Conservation (phyloP, 2,797 vertebrate genomes). For the Neosalanx taihuensis region DNA sequence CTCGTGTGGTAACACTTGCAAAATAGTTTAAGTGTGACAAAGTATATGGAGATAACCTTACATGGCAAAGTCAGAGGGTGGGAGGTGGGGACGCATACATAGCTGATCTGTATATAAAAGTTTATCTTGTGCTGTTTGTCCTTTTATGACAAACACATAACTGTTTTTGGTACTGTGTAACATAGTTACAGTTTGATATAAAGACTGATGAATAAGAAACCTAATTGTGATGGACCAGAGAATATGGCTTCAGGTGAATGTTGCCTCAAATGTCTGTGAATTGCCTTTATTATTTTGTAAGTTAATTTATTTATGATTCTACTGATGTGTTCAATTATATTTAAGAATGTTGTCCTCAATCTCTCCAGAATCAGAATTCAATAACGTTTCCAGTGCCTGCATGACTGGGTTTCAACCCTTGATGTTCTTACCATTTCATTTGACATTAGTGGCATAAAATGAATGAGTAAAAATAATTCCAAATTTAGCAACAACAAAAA, state of each 20-base stretch:
- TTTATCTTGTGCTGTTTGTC: constrained; percentile 49
- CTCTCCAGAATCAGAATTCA: not conserved
- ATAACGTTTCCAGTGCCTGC: not conserved
- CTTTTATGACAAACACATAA: constrained; percentile 20
- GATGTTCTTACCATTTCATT: not conserved
- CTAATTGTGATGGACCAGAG: constrained; percentile 45
- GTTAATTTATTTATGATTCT: constrained; percentile 60
- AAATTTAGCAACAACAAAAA: not conserved
- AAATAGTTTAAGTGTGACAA: constrained; percentile 10
- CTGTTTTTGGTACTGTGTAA: constrained; percentile 19
- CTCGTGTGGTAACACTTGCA: constrained; percentile 13
- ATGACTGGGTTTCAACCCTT: not conserved
- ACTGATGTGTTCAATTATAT: constrained; percentile 39
- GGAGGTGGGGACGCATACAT: not conserved
- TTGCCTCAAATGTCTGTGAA: constrained; percentile 65
- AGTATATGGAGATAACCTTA: not conserved
- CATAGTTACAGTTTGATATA: constrained; percentile 29
- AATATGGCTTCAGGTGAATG: constrained; percentile 43
- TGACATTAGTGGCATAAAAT: not conserved
- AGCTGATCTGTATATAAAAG: not conserved
- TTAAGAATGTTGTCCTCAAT: constrained; percentile 7
- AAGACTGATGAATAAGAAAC: constrained; percentile 30
- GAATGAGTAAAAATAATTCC: not conserved
- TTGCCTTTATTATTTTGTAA: constrained; percentile 56
- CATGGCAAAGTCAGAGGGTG: constrained; percentile 9